Percentiles rank a stretch among this genome's conserved stretches.
These are phyloP conservation scores for Chironex yamaguchii DNA, from an alignment of 30 jellyfish, hydroid and myxozoan species.

Conservation along the genomic window DNA sequence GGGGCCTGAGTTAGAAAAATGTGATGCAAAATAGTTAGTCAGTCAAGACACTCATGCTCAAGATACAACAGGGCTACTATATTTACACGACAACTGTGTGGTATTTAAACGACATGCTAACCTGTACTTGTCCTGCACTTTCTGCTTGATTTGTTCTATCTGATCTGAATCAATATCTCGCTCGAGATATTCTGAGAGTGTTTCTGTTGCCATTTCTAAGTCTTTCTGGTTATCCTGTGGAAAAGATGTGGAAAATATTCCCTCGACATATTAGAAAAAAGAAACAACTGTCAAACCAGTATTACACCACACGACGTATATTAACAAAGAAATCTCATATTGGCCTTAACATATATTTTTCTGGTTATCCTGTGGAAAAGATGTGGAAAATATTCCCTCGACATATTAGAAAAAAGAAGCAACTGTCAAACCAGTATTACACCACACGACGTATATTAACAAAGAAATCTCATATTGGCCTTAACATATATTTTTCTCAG, in stretches of 20 bases:
- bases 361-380: conserved; percentile 86
- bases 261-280: neutral
- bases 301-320: neutral
- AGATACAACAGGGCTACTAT: neutral
- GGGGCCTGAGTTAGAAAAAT: too few relatives aligned
- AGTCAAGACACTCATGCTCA: neutral
- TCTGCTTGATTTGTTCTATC: conserved; percentile 93
- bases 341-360: too few relatives aligned
- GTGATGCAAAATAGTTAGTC: neutral
- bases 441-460: neutral
- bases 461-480: too few relatives aligned
- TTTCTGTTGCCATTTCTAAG: conserved; percentile 98
- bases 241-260: neutral
- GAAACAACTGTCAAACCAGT: neutral
- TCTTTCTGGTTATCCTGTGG: conserved; percentile 94
- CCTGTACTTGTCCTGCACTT: conserved; percentile 99
- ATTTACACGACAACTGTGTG: neutral
- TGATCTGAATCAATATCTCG: conserved; percentile 88
- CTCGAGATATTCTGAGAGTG: conserved; percentile 88
- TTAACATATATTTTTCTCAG: conserved; percentile 88
- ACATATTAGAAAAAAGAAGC: too few relatives aligned
- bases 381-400: neutral
- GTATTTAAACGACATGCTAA: neutral
- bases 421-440: neutral
- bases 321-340: too few relatives aligned